Percentiles rank a stretch among this genome's conserved stretches.
phyloP scores from a whole-genome alignment of 2,797 vertebrate species.

The Artibeus lituratus region DNA sequence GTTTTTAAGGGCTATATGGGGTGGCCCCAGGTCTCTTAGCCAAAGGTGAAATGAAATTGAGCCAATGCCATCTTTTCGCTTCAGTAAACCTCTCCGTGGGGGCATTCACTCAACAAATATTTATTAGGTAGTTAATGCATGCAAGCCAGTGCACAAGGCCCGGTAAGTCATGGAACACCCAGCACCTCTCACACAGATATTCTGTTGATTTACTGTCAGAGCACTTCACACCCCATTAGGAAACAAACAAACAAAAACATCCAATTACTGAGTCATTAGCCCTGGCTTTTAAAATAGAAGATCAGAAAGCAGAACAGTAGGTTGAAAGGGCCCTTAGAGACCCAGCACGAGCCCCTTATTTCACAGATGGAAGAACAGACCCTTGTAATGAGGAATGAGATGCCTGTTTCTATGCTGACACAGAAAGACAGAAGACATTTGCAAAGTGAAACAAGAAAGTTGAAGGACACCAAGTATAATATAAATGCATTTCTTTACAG shows the following conservation, averaged over 20 bases:
- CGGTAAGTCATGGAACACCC: neutral
- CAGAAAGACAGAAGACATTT: neutral
- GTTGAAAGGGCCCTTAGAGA: constrained; percentile 46
- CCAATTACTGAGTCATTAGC: constrained; percentile 76
- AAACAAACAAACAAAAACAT: constrained; percentile 77
- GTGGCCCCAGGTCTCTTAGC: constrained; percentile 3
- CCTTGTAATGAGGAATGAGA: neutral
- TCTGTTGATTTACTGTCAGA: constrained; percentile 67
- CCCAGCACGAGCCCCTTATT: constrained; percentile 5
- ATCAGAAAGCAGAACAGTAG: neutral
- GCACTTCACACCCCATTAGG: constrained; percentile 75
- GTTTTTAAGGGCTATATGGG: neutral
- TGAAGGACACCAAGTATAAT: neutral
- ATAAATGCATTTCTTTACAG: neutral
- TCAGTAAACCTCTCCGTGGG: constrained; percentile 23
- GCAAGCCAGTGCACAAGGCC: neutral
- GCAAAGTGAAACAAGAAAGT: neutral
- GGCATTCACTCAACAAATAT: constrained; percentile 62
- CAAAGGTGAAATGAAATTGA: constrained; percentile 22
- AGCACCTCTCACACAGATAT: constrained; percentile 24
- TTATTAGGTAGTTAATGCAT: constrained; percentile 51
- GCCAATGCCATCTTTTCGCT: neutral
- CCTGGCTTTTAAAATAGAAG: constrained; percentile 59
- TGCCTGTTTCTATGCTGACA: neutral
- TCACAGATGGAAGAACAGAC: constrained; percentile 61